Base-by-base conservation (phyloP, 2,797 vertebrate genomes). In the Erithacus rubecula region DNA sequence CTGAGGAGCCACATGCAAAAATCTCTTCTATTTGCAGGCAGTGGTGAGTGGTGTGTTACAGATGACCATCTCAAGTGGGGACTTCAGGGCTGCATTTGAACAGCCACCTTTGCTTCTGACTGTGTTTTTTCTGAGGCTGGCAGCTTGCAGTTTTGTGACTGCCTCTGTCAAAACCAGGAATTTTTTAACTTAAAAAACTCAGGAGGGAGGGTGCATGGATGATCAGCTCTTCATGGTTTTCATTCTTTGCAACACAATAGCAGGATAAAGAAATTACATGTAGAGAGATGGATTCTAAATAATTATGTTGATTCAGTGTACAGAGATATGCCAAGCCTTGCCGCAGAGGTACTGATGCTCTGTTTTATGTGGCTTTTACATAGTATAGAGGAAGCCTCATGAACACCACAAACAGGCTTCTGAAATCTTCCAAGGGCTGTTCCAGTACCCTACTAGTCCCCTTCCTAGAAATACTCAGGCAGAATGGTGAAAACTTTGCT, bases 171-270 rank as follows among this genome's bases (percentile, higher is more conserved):
- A 30, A 86, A 79, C 63, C 36, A 41, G 24, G 7, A 62, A 12
- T 68, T 75, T 94, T 93, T 83, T 58, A 47, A 77, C 71, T 92
- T 72, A 43, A 49, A 55, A 62, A 43, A 43, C 2, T 20, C 16
- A 17, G n/a, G 55, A 74, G 56, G 36, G 43, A 87, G 72, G 24
- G 6, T 67, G 27, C 37, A 5, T 51, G 63, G 36, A 27, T 82
- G 83, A 93, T 91, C 74, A 69, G 43, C 26, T 81, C 53, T 59
- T 90, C 55, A 41, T 60, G 60, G 78, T 77, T 95, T 94, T 94
- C 81, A 51, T 94, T 93, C 87, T 95, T 94, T 83, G 68, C 62
- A 92, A 64, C 75, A 87, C 90, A 95, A 89, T 74, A 87, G 90
- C 21, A 51, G 67, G 56, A 83, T 87, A 92, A 95, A 92, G 56